Percentiles rank a stretch among this genome's conserved stretches.
phyloP scores from a whole-genome alignment of 2,888 invertebrate species.

The Apamea anceps region DNA sequence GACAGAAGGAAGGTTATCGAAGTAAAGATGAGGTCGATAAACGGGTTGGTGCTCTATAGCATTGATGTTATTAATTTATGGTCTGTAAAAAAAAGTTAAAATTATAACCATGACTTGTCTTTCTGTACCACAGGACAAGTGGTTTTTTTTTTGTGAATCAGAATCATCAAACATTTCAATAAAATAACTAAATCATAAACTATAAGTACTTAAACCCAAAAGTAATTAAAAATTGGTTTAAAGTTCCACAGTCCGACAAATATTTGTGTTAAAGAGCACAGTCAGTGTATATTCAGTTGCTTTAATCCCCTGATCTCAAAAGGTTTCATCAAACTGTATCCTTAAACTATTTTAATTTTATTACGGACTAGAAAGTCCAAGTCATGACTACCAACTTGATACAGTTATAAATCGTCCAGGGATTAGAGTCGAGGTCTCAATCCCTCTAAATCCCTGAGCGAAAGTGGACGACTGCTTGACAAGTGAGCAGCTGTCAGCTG shows the following conservation, averaged over 20 bases:
- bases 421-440: slow-evolving; percentile 59
- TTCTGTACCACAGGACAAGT: neutral
- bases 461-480: slow-evolving; percentile 47
- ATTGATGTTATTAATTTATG: neutral
- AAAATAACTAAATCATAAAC: neutral
- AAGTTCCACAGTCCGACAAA: neutral
- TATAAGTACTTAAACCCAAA: no score
- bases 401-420: slow-evolving; percentile 60
- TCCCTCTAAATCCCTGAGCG: slow-evolving; percentile 61
- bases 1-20: slow-evolving; percentile 27
- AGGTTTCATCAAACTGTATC: slow-evolving; percentile 19
- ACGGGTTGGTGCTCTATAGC: neutral
- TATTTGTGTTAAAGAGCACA: neutral
- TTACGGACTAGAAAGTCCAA: slow-evolving; percentile 51
- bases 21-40: slow-evolving; percentile 13
- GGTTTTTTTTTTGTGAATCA: neutral
- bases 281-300: slow-evolving; percentile 10
- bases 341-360: slow-evolving; percentile 51
- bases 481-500: slow-evolving; percentile 37
- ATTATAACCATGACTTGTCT: neutral
- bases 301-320: slow-evolving; percentile 28
- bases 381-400: slow-evolving; percentile 49
- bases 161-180: neutral
- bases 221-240: neutral
- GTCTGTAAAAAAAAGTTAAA: neutral